Percentiles rank a stretch among this genome's conserved stretches.
Evolutionary conservation across 2,113 vertebrate genomes (phyloP).

Genomic region (Sinocyclocheilus anshuiensis): DNA sequence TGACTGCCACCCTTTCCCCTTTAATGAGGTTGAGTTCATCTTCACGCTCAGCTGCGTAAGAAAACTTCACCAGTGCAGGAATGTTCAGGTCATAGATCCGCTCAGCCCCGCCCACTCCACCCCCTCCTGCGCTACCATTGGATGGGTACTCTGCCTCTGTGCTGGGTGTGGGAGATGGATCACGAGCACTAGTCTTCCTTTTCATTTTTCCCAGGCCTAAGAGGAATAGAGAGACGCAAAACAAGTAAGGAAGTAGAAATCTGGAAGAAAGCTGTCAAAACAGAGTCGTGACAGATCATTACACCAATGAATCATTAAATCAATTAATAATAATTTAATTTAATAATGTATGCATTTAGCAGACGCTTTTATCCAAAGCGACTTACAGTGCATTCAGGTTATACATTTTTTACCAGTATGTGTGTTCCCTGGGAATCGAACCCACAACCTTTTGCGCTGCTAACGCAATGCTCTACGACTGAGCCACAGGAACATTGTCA

Average conservation of each 20-base stretch:
- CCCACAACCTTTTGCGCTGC: no score
- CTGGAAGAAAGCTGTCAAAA: not conserved
- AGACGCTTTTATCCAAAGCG: no score
- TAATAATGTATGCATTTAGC: no score
- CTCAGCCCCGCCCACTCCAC: conserved; percentile 76
- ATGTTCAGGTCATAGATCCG: conserved; percentile 94
- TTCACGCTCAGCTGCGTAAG: conserved; percentile 88
- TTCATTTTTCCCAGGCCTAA: conserved; percentile 92
- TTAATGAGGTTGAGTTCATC: conserved; percentile 94
- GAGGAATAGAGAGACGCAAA: conserved; percentile 23
- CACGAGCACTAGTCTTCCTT: conserved; percentile 87
- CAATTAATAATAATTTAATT: not conserved
- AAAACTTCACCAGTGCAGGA: conserved; percentile 92
- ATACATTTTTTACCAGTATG: no score
- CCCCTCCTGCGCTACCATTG: conserved; percentile 78
- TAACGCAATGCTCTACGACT: no score
- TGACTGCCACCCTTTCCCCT: conserved; percentile 88
- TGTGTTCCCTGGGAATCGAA: no score
- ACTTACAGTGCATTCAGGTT: no score
- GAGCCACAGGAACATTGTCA: no score
- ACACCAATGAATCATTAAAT: no score
- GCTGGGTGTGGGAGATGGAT: conserved; percentile 92
- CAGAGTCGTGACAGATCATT: not conserved
- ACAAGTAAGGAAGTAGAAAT: not conserved
- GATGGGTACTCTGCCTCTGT: conserved; percentile 88